phyloP scores from a whole-genome alignment of 53 echinoderm and acorn worm genomes.

The Hippasteria phrygiana region DNA sequence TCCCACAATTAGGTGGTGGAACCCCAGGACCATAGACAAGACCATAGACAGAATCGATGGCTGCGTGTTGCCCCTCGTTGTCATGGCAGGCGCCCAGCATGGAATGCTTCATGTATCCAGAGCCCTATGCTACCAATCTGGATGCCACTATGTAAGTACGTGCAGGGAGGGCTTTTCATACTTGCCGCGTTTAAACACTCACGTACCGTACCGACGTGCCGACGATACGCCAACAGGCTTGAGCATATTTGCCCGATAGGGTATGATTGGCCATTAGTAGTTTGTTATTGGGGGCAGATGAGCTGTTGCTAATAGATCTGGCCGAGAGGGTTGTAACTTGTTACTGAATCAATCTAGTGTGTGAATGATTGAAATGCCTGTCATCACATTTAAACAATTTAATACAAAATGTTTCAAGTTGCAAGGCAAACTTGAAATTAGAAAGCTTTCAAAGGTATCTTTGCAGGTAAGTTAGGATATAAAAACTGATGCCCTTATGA shows the following conservation, averaged over 20 bases:
- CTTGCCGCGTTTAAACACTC: not conserved
- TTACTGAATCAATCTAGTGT: too few relatives aligned
- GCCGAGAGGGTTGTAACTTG: not conserved
- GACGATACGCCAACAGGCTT: slow-evolving; percentile 29
- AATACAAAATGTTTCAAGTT: not conserved
- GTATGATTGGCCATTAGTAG: not conserved
- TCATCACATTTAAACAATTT: not conserved
- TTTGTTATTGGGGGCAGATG: not conserved
- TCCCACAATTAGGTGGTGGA: slow-evolving; percentile 24
- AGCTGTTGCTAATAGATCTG: not conserved
- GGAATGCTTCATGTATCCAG: slow-evolving; percentile 73
- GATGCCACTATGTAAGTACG: slow-evolving; percentile 67
- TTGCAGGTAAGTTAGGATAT: too few relatives aligned
- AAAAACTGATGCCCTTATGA: too few relatives aligned
- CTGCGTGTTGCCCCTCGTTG: slow-evolving; percentile 55
- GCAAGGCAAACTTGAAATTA: too few relatives aligned
- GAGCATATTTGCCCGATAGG: not conserved
- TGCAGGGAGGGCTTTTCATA: not conserved
- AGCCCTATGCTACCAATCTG: slow-evolving; percentile 65
- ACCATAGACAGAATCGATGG: slow-evolving; percentile 10
- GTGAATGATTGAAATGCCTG: not conserved
- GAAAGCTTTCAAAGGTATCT: too few relatives aligned
- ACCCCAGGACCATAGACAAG: not conserved
- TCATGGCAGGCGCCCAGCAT: slow-evolving; percentile 65
- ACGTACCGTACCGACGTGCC: slow-evolving; percentile 34